Conservation (phyloP, 1,140 invertebrate species). For the Diachasmimorpha longicaudata region DNA sequence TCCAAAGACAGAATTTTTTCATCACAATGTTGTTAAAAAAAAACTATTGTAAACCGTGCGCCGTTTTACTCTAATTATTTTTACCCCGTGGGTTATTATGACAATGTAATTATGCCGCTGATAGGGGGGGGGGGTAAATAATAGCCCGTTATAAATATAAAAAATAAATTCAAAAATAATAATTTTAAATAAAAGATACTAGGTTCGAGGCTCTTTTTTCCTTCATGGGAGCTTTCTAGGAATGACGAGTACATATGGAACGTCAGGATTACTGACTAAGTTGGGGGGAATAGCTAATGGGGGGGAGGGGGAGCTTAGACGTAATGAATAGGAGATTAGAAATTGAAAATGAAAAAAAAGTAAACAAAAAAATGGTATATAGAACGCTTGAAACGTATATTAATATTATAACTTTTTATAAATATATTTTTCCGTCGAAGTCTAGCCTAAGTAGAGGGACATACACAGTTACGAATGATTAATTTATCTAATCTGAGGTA, state of each 20-base stretch:
- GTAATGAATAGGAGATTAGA: slow-evolving; percentile 56
- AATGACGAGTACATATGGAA: slow-evolving; percentile 20
- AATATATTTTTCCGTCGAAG: slow-evolving; percentile 65
- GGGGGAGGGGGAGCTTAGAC: slow-evolving; percentile 45
- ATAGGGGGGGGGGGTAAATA: slow-evolving; percentile 29
- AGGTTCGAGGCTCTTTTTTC: slow-evolving; percentile 16
- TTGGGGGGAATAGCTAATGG: slow-evolving; percentile 37
- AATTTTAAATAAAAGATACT: slow-evolving; percentile 12
- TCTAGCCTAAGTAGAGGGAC: slow-evolving; percentile 61
- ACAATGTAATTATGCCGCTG: slow-evolving; percentile 36
- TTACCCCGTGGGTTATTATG: slow-evolving; percentile 32
- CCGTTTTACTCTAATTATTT: slow-evolving; percentile 43
- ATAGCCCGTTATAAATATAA: slow-evolving; percentile 42
- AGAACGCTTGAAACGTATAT: slow-evolving; percentile 58
- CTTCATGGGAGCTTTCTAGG: slow-evolving; percentile 24
- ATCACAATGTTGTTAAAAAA: neutral
- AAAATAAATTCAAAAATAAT: slow-evolving; percentile 23
- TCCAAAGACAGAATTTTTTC: slow-evolving; percentile 9
- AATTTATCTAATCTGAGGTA: slow-evolving; percentile 60
- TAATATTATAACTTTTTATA: slow-evolving; percentile 63
- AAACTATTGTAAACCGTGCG: slow-evolving; percentile 15
- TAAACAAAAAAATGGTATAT: slow-evolving; percentile 38
- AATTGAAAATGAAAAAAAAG: slow-evolving; percentile 8
- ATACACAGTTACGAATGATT: slow-evolving; percentile 59
- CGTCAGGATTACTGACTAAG: slow-evolving; percentile 14